Conservation (phyloP, 1,140 invertebrate species). For the Drosophila obscura region DNA sequence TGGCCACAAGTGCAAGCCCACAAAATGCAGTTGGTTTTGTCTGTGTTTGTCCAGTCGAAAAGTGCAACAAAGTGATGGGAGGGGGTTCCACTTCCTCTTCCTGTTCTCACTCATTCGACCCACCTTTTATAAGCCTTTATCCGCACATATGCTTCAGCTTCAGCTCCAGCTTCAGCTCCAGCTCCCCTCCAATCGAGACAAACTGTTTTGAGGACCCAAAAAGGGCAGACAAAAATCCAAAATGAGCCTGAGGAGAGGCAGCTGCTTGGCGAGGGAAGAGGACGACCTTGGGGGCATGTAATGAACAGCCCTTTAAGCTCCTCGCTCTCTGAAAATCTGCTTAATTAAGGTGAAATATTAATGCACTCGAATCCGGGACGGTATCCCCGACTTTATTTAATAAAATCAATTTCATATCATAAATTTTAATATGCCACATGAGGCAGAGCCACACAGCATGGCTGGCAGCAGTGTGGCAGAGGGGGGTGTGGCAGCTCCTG, state of each 20-base stretch:
- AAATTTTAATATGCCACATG: conserved; percentile 55
- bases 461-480: not conserved
- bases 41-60: conserved; percentile 46
- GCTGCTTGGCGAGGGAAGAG: too few relatives aligned
- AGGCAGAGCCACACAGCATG: not conserved
- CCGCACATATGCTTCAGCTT: too few relatives aligned
- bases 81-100: too few relatives aligned
- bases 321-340: not conserved
- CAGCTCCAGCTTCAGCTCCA: too few relatives aligned
- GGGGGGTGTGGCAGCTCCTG: conserved; percentile 50
- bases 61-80: conserved; percentile 56
- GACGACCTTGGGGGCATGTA: not conserved
- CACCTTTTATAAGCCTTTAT: too few relatives aligned
- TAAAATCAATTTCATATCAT: conserved; percentile 77
- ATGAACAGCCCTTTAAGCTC: not conserved
- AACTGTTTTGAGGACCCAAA: too few relatives aligned
- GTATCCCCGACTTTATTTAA: conserved; percentile 64
- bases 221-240: too few relatives aligned
- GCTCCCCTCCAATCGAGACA: too few relatives aligned
- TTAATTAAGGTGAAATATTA: conserved; percentile 66
- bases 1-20: conserved; percentile 79
- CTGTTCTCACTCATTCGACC: too few relatives aligned
- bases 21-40: conserved; percentile 65
- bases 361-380: conserved; percentile 48
- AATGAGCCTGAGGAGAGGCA: too few relatives aligned